Base-by-base conservation (phyloP, 2,797 vertebrate genomes). In the Cichlasoma orientale region DNA sequence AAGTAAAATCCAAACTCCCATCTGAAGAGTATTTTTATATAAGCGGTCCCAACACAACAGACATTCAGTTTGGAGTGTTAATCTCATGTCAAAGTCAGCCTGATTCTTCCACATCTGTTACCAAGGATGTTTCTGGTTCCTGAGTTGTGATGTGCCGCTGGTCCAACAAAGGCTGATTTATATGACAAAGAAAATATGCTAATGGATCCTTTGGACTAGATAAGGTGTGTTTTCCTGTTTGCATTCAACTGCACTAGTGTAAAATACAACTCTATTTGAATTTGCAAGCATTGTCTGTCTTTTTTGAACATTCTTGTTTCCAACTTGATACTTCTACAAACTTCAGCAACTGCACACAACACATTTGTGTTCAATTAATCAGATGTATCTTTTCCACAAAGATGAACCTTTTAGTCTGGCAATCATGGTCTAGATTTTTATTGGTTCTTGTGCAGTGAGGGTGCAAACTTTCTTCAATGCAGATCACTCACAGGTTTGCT, bases 1-100 rank as follows among this genome's bases (percentile, higher is more conserved):
- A 95, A 95, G 75, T 93, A 86, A 92, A 84, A 56, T 7, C 1
- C 21, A 38, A 75, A 74, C 54, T 13, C 7, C 3, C 18, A 14
- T 36, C 19, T 53, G 2, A 52, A 14, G 4, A 74, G 44, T 82
- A 54, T 72, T 79, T 89, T 82, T 83, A 41, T 52, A 56, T 44
- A 61, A 8, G 14, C 59, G 73, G 55, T 86, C 21, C 59, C 21
- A 36, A 23, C 71, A 6, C 4, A 21, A 23, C 50, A 58, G 23
- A 72, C 63, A n/a, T 52, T 25, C 66, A 56, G 66, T 58, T 63
- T 56, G 25, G 38, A 78, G 29, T 31, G 38, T 57, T 54, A 25
- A 56, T 56, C 7, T 13, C 50, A 21, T 41, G 27, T 77, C 27
- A 19, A 44, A 82, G 19, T 31, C 56, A 25, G 21, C 10, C 54